These are phyloP conservation scores for Dasyornis broadbenti DNA, from an alignment of 2,113 vertebrate species.

Conservation along the genomic window DNA sequence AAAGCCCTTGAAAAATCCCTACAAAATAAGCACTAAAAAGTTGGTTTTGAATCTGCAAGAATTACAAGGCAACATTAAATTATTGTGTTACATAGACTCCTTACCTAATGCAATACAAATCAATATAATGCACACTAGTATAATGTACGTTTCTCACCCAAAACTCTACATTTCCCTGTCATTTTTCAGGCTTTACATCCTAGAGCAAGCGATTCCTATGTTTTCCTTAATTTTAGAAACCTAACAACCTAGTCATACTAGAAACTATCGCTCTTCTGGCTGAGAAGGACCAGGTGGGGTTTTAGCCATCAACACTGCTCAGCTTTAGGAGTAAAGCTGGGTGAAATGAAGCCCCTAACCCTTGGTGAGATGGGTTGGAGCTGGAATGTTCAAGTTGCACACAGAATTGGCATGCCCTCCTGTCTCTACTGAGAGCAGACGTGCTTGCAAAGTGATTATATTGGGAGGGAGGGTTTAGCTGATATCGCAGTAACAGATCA, in stretches of 20 bases:
- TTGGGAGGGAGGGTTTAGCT: neutral
- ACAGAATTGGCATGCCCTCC: neutral
- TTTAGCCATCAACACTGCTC: neutral
- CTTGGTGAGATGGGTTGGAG: neutral
- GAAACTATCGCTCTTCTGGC: neutral
- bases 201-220: fast-evolving
- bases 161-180: neutral
- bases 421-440: neutral
- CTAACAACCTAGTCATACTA: neutral
- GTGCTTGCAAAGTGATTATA: neutral
- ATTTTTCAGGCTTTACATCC: neutral
- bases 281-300: neutral
- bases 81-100: neutral
- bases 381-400: neutral
- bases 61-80: neutral
- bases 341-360: neutral
- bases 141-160: neutral
- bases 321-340: neutral
- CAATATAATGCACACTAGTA: neutral
- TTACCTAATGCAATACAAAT: neutral
- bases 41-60: neutral
- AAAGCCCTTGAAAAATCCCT: neutral
- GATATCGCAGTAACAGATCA: neutral
- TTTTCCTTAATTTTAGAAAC: neutral
- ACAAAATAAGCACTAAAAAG: neutral